Evolutionary conservation across 2,113 vertebrate genomes (phyloP).

Genomic region (Bubo scandiacus): DNA sequence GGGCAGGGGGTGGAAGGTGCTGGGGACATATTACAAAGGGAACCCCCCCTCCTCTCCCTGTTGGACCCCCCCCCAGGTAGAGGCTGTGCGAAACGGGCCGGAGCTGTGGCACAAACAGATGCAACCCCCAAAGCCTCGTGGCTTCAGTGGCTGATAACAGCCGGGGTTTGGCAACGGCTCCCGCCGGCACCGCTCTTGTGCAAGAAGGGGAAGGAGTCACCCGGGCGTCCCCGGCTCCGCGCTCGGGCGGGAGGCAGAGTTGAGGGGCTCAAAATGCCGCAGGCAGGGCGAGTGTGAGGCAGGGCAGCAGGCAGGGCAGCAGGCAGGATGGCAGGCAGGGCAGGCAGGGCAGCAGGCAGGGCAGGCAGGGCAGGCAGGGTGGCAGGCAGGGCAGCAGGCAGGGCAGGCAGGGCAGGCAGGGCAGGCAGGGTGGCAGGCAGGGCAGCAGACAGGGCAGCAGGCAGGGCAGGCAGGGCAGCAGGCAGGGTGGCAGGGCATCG

Average conservation of each 20-base stretch:
- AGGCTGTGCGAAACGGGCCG: not conserved
- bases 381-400: not conserved
- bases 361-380: not conserved
- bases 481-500: not conserved
- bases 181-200: not conserved
- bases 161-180: not conserved
- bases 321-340: not conserved
- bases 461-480: not conserved
- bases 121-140: not conserved
- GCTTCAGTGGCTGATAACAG: fast-evolving
- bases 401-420: too few relatives aligned
- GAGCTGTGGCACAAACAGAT: fast-evolving
- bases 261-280: not conserved
- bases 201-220: not conserved
- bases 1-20: not conserved
- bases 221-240: fast-evolving
- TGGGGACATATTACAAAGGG: not conserved
- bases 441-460: too few relatives aligned
- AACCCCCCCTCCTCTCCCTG: too few relatives aligned
- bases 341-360: too few relatives aligned
- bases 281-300: not conserved
- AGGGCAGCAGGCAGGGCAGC: not conserved
- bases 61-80: not conserved
- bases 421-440: not conserved
- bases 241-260: too few relatives aligned